Evolutionary conservation across 2,797 vertebrate species (phyloP), one percentile per base, ranked within the genome.

Genomic region (Periparus ater): DNA sequence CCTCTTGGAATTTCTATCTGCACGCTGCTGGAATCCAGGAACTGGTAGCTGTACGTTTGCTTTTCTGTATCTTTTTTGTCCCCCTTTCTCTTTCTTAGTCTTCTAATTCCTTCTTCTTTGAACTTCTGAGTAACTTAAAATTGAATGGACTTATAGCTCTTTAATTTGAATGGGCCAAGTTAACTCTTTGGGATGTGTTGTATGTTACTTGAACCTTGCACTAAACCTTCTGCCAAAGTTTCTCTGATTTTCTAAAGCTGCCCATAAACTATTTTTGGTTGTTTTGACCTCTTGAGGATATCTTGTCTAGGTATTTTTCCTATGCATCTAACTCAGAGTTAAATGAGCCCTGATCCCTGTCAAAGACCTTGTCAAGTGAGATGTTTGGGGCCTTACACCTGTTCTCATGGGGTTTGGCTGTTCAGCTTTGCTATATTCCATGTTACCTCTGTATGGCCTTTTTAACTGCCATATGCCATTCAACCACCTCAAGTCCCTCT

Each of bases 341-440:
- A 19, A 0, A 2, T 55, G 42, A 86, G 9, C 7, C 0, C 0
- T 42, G 13, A 44, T 6, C 8, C 30, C 36, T 32, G 21, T 48
- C 34, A 62, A 47, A 17, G 36, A 55, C 34, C 17, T 40, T 0
- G 0, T 12, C 6, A 32, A 42, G 14, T 0, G 0, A 48, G 7
- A 11, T 22, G 6, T 63, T 9, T 71, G 42, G 15, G 34, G 25
- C 50, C 21, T 62, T 54, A 22, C 8, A 29, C 42, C 38, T 50
- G 20, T 72, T 50, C 10, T 79, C 18, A 5, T 18, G 47, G 57
- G 34, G 17, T 77, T 42, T 74, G 29, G 36, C 54, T 67, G 26
- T 7, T 85, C 42, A 45, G 6, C 30, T 89, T 60, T 53, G 26
- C 15, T 42, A 17, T 25, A 4, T 83, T 36, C 36, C n/a, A 7